phyloP scores from a whole-genome alignment of 2,797 vertebrate species.

The Gobionotothen gibberifrons region DNA sequence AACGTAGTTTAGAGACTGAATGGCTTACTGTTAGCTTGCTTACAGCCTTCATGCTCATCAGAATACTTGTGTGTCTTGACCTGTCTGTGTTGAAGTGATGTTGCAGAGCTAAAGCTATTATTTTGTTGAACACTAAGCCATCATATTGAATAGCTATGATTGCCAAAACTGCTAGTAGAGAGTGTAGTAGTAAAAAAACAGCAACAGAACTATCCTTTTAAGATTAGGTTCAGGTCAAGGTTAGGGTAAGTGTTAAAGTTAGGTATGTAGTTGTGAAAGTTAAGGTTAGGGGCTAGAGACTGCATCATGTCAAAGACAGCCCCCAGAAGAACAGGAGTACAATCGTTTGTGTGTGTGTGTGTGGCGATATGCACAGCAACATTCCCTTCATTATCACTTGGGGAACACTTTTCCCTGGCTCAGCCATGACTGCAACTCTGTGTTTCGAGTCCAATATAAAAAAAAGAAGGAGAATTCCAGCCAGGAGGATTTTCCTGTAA shows the following conservation, averaged over 20 bases:
- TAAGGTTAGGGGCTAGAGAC: constrained; percentile 1
- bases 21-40: not conserved
- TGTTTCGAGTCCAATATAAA: constrained; percentile 61
- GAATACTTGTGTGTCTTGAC: not conserved
- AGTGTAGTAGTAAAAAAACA: not conserved
- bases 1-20: not conserved
- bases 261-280: constrained; percentile 3
- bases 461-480: constrained; percentile 64
- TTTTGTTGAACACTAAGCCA: not conserved
- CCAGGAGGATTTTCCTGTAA: constrained; percentile 75
- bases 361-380: constrained; percentile 24
- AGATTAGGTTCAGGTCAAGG: not conserved
- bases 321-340: constrained; percentile 20
- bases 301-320: not conserved
- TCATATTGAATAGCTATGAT: not conserved
- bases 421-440: constrained; percentile 67
- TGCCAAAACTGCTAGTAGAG: not conserved
- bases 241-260: constrained; percentile 3
- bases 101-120: not conserved
- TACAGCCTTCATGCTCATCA: not conserved
- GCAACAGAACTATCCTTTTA: not conserved
- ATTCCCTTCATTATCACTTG: constrained; percentile 72
- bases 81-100: not conserved
- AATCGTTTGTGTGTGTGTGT: constrained; percentile 21
- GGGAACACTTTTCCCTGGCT: constrained; percentile 64